Base-by-base conservation (phyloP, 2,888 invertebrate species). In the Nomada ferruginata region DNA sequence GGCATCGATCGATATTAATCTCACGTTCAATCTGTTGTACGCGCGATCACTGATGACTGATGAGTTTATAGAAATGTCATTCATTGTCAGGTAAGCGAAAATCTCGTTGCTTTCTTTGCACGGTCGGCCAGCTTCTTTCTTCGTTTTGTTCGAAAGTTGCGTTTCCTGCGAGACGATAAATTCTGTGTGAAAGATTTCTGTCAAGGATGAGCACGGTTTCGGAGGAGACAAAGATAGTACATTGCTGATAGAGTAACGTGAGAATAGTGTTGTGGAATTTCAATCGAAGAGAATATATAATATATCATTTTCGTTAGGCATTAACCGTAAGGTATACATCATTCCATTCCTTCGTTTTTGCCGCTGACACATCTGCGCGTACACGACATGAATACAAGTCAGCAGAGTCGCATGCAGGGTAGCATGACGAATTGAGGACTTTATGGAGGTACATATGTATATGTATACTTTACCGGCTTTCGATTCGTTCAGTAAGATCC, bases 341-440 rank as follows among this genome's bases (percentile, higher is more conserved):
- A 50, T 63, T 47, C 4, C 13, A 44, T 79, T 59, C 18, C 20
- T 63, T 71, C 36, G 11, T 18, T 52, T 53, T 26, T 52, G 20
- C 15, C 18, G n/a, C 29, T 79, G 79, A 71, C 52, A 63, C 81
- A 71, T 61, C 13, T 23, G 13, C 36, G 5, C 9, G 11, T 42
- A 55, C 57, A 26, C 23, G 63, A 47, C 42, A n/a, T 20, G n/a
- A 61, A 60, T 69, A 36, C 57, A 55, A 76, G 68, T 69, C 55
- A 82, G 83, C 64, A 13, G 52, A 36, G n/a, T 42, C 55, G 1
- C 1, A 4, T 13, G 52, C 15, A 52, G 52, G n/a, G n/a, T 57
- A 36, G 53, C 26, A 76, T 82, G 83, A 83, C 73, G 79, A 84
- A 83, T 79, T 42, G 11, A 23, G 15, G 5, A 20, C 61, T 55